A percentile compares a stretch with the other conserved stretches of the same genome.
These are phyloP conservation scores for Spheniscus mendiculus DNA, from an alignment of 2,113 vertebrate genomes.

Conservation along the genomic window DNA sequence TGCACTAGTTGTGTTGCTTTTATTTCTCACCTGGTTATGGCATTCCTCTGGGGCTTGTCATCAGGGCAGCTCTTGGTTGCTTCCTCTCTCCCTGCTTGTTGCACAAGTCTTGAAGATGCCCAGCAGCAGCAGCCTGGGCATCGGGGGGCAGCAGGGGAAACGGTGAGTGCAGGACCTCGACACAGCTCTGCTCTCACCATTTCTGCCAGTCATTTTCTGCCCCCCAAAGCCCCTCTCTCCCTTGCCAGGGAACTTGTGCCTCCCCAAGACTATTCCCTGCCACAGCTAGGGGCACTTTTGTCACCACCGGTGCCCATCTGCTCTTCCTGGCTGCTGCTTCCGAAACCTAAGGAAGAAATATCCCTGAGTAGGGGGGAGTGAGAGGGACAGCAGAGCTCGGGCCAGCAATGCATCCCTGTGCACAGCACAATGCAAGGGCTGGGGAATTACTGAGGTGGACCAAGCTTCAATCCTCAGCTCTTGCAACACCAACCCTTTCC, in stretches of 20 bases:
- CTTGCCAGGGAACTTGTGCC: neutral
- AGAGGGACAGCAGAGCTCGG: neutral
- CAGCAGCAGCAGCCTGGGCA: neutral
- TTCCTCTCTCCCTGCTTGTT: neutral
- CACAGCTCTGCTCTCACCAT: neutral
- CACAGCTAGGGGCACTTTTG: neutral
- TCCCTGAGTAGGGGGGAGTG: neutral
- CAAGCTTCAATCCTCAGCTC: neutral
- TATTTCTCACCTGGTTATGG: neutral
- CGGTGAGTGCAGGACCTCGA: accelerated
- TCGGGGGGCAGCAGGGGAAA: neutral
- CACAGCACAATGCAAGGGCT: accelerated
- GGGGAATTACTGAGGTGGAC: neutral
- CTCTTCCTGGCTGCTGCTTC: neutral
- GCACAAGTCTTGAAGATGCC: neutral
- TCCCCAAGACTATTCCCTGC: neutral
- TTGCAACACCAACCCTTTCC: neutral
- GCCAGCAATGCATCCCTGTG: neutral
- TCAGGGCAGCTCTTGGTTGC: neutral
- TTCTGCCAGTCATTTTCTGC: neutral
- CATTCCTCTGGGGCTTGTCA: neutral
- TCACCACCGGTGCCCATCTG: neutral
- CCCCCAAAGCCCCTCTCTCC: neutral
- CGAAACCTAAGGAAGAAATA: neutral
- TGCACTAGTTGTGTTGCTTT: accelerated